These are phyloP conservation scores for Bursaphelenchus mucronatus DNA, from an alignment of 1,140 invertebrate species.

Conservation along the genomic window DNA sequence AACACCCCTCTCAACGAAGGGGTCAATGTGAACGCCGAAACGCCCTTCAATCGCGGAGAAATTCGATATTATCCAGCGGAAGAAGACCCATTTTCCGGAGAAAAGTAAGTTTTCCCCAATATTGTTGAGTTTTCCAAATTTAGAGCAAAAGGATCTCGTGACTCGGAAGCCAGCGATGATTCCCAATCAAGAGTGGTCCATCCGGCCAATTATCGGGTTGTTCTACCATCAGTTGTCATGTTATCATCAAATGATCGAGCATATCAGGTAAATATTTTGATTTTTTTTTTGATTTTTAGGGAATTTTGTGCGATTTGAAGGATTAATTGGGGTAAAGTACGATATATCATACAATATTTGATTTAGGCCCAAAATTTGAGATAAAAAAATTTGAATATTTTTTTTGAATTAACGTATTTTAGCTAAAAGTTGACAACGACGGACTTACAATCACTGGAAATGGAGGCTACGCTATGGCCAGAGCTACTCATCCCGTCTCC, in stretches of 20 bases:
- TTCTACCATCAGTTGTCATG: constrained; percentile 79
- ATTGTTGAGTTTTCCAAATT: constrained; percentile 17
- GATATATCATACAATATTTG: too few relatives aligned
- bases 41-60: constrained; percentile 93
- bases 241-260: constrained; percentile 85
- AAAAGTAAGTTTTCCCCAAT: constrained; percentile 63
- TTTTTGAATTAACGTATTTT: too few relatives aligned
- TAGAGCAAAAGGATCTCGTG: constrained; percentile 64
- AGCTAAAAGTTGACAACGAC: constrained; percentile 86
- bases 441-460: constrained; percentile 86
- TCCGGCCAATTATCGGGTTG: constrained; percentile 87
- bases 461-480: constrained; percentile 92
- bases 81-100: constrained; percentile 92
- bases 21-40: constrained; percentile 22
- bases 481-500: constrained; percentile 81
- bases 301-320: constrained; percentile 15
- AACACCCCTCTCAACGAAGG: constrained; percentile 26
- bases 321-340: constrained; percentile 14
- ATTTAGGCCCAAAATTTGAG: too few relatives aligned
- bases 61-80: constrained; percentile 94
- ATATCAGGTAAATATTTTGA: constrained; percentile 40
- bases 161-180: constrained; percentile 70
- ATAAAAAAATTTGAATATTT: too few relatives aligned
- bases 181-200: constrained; percentile 89
- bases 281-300: constrained; percentile 9